A percentile compares a stretch with the other conserved stretches of the same genome.
Conservation (phyloP, 1,140 invertebrate genomes). For the Dufourea novaeangliae region DNA sequence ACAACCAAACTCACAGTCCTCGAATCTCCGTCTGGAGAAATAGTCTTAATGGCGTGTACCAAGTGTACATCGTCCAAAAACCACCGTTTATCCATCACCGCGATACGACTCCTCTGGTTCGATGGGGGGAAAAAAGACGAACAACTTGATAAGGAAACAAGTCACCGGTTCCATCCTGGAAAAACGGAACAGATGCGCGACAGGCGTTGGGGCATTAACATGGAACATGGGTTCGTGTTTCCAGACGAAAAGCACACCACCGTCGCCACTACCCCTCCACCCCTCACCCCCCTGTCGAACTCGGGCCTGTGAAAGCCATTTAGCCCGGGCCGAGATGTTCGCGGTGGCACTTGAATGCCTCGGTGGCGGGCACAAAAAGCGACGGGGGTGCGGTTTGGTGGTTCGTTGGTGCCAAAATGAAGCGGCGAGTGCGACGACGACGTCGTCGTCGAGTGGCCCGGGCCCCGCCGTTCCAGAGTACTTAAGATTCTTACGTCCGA, state of each 20-base stretch:
- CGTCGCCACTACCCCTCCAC: background rate
- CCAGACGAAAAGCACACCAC: constrained; percentile 35
- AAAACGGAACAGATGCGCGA: constrained; percentile 24
- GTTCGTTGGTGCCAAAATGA: constrained; percentile 45
- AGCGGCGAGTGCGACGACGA: constrained; percentile 11
- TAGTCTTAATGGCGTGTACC: too few species aligned
- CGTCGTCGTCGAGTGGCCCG: constrained; percentile 27
- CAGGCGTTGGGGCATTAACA: background rate
- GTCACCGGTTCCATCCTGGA: background rate
- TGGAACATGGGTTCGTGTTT: background rate
- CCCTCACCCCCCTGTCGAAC: background rate
- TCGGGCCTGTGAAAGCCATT: constrained; percentile 27
- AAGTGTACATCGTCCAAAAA: too few species aligned
- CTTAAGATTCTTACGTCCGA: constrained; percentile 41
- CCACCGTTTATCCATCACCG: background rate
- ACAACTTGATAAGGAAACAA: background rate
- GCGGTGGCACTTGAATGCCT: constrained; percentile 27
- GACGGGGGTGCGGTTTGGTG: constrained; percentile 13
- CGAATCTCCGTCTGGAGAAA: too few species aligned
- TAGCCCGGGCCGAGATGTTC: constrained; percentile 31
- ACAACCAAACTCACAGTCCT: too few species aligned
- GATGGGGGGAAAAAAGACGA: too few species aligned
- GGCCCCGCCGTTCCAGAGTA: constrained; percentile 36
- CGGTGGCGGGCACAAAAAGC: constrained; percentile 33
- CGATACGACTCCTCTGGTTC: too few species aligned